phyloP scores from a whole-genome alignment of 2,797 vertebrate genomes.

The Schizopygopsis pylzovi region DNA sequence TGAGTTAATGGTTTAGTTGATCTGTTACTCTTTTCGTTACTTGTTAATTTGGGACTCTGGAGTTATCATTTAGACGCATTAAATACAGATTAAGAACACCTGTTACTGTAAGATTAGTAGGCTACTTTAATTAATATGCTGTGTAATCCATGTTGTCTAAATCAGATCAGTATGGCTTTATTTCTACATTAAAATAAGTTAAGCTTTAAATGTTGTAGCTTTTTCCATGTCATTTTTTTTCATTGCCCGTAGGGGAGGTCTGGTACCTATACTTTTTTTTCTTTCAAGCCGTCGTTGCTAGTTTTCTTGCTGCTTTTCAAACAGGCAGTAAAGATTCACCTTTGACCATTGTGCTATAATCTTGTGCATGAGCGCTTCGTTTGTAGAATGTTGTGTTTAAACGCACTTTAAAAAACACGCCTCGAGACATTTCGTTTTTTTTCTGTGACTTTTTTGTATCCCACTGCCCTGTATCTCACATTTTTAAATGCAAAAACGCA shows the following conservation, averaged over 20 bases:
- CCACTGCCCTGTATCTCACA: neutral
- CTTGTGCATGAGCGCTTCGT: neutral
- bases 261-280: neutral
- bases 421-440: neutral
- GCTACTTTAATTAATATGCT: no score
- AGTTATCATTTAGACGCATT: no score
- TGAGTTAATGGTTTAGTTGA: no score
- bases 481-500: neutral
- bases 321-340: neutral
- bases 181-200: neutral
- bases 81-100: no score
- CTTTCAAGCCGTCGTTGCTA: neutral
- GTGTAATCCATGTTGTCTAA: no score
- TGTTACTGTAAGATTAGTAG: no score
- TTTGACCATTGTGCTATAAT: neutral
- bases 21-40: no score
- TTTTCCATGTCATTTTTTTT: neutral
- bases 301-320: neutral
- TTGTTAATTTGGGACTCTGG: no score
- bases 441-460: neutral
- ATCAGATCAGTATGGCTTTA: no score
- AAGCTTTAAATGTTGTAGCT: neutral
- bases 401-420: neutral
- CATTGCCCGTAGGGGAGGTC: neutral
- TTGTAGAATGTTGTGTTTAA: neutral